phyloP scores from a whole-genome alignment of 2,113 vertebrate genomes.

The Malurus melanocephalus region DNA sequence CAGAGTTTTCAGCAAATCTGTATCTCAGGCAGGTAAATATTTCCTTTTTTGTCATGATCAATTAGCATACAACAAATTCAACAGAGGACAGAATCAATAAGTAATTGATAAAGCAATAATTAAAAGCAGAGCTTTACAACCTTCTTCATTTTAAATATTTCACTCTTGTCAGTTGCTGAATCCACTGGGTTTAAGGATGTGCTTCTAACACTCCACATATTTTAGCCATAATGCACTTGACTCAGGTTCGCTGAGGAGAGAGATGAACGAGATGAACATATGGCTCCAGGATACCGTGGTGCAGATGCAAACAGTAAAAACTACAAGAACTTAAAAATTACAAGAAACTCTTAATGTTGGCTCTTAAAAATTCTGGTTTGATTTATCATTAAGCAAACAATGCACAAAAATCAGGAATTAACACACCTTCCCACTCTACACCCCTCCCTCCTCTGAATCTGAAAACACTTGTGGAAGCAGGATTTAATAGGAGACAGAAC shows the following conservation, averaged over 20 bases:
- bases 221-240: not conserved
- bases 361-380: not conserved
- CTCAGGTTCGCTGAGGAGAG: not conserved
- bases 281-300: not conserved
- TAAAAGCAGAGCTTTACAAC: not conserved
- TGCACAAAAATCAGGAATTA: not conserved
- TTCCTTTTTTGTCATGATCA: not conserved
- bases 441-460: not conserved
- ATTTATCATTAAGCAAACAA: not conserved
- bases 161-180: not conserved
- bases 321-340: not conserved
- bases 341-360: not conserved
- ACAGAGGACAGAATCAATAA: not conserved
- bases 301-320: not conserved
- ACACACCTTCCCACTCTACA: not conserved
- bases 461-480: not conserved
- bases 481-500: not conserved
- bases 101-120: conserved; percentile 13
- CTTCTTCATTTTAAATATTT: not conserved
- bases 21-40: not conserved
- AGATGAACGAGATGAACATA: not conserved
- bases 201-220: not conserved
- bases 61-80: not conserved
- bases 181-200: not conserved
- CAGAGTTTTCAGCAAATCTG: not conserved